phyloP scores from a whole-genome alignment of 1,140 invertebrate genomes.

The Battus philenor region DNA sequence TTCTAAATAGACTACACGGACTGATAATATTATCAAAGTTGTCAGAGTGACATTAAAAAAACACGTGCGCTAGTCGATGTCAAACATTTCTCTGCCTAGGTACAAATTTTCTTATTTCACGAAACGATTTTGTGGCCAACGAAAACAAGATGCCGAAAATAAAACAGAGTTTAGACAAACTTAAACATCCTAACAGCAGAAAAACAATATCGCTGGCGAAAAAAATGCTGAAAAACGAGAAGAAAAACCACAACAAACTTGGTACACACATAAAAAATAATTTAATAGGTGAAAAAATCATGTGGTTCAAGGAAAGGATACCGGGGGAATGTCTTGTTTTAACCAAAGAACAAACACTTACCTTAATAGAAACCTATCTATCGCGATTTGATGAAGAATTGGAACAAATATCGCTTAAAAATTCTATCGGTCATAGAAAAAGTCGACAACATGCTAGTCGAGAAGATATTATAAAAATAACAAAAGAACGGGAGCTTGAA shows the following conservation, averaged over 20 bases:
- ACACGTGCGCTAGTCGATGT: too few relatives aligned
- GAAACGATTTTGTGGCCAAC: too few relatives aligned
- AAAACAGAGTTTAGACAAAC: constrained; percentile 72
- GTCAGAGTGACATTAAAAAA: too few relatives aligned
- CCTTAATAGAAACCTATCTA: constrained; percentile 78
- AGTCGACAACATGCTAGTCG: constrained; percentile 85
- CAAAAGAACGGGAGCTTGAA: constrained; percentile 80
- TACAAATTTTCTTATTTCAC: too few relatives aligned
- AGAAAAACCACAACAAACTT: constrained; percentile 80
- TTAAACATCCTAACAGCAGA: constrained; percentile 87
- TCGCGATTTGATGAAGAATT: constrained; percentile 85
- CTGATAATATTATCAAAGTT: too few relatives aligned
- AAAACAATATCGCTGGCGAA: constrained; percentile 83
- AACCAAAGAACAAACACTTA: constrained; percentile 75
- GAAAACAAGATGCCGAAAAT: constrained; percentile 47
- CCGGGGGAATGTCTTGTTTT: constrained; percentile 76
- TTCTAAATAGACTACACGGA: too few relatives aligned
- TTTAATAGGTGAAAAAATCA: constrained; percentile 82
- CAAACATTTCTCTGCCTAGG: too few relatives aligned
- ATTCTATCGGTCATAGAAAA: constrained; percentile 82
- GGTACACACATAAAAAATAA: constrained; percentile 82
- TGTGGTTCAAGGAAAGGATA: constrained; percentile 81
- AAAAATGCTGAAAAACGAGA: constrained; percentile 79
- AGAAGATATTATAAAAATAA: constrained; percentile 84
- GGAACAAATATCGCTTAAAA: constrained; percentile 84